Conservation (phyloP, 1,140 invertebrate genomes). For the Brachionus manjavacas region DNA sequence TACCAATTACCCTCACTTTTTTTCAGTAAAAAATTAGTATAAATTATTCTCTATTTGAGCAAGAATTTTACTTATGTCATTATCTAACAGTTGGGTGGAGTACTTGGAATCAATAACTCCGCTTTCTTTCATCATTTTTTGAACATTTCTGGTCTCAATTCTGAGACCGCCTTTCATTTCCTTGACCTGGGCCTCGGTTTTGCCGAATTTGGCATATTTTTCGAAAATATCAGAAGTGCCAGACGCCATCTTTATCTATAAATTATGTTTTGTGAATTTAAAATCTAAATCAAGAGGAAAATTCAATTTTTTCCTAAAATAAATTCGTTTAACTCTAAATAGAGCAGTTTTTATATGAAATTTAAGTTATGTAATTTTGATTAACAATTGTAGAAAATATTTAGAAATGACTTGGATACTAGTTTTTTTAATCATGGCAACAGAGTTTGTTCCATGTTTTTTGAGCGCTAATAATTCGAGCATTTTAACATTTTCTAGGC, state of each 20-base stretch:
- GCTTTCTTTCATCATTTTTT: constrained; percentile 42
- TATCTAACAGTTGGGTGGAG: constrained; percentile 23
- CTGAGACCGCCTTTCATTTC: constrained; percentile 25
- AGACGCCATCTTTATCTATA: neutral
- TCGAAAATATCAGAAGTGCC: constrained; percentile 7
- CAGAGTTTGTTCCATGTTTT: neutral
- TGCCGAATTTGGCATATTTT: constrained; percentile 42
- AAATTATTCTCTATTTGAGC: neutral
- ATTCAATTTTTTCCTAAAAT: neutral
- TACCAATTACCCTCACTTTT: constrained; percentile 38
- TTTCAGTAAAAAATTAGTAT: constrained; percentile 6
- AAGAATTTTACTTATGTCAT: constrained; percentile 36
- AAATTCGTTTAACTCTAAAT: neutral
- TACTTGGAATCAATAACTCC: constrained; percentile 42
- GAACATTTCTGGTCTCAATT: constrained; percentile 41
- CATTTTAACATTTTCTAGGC: constrained; percentile 15
- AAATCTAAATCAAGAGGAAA: neutral
- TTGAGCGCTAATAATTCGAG: neutral
- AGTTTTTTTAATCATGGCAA: neutral
- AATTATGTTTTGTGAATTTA: neutral
- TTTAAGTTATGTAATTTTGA: constrained; percentile 32
- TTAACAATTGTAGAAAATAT: constrained; percentile 1
- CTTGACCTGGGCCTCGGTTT: constrained; percentile 38
- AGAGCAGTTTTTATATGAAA: neutral
- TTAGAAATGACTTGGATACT: constrained; percentile 32